Conservation (phyloP, 2,797 vertebrate species). For the Enoplosus armatus region DNA sequence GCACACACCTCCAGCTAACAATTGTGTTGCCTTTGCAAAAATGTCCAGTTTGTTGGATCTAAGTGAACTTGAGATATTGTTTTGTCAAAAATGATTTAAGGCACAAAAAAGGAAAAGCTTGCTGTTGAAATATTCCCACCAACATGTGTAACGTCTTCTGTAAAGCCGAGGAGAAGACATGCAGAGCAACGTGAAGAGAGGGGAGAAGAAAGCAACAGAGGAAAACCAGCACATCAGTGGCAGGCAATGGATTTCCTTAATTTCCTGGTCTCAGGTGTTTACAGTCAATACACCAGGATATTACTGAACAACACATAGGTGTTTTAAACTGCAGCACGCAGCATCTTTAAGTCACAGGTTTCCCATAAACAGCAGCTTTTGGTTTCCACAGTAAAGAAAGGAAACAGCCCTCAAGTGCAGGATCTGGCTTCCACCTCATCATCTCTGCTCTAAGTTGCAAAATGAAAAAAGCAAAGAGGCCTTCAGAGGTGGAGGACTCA, state of each 20-base stretch:
- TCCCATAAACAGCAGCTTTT: constrained; percentile 45
- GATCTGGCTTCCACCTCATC: constrained; percentile 68
- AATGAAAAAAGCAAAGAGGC: constrained; percentile 72
- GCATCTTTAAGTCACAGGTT: constrained; percentile 22
- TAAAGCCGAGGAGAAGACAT: not conserved
- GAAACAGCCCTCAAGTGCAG: constrained; percentile 63
- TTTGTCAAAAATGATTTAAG: not conserved
- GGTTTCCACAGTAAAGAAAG: constrained; percentile 39
- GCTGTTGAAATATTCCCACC: not conserved
- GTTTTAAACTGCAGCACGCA: constrained; percentile 36
- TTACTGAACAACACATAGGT: constrained; percentile 29
- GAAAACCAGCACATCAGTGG: constrained; percentile 25
- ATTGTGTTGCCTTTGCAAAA: not conserved
- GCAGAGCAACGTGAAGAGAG: not conserved
- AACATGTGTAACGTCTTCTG: not conserved
- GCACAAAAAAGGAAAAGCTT: not conserved
- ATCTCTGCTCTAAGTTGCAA: constrained; percentile 66
- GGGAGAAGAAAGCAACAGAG: constrained; percentile 12
- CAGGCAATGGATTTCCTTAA: constrained; percentile 37
- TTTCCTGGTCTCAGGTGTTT: constrained; percentile 44
- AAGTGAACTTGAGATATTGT: constrained; percentile 4
- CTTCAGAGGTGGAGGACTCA: constrained; percentile 79
- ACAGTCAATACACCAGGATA: constrained; percentile 32
- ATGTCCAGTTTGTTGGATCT: not conserved
- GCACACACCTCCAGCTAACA: not conserved